These are phyloP conservation scores for Phyllotis vaccarum DNA, from an alignment of 2,797 vertebrate genomes.

Conservation along the genomic window DNA sequence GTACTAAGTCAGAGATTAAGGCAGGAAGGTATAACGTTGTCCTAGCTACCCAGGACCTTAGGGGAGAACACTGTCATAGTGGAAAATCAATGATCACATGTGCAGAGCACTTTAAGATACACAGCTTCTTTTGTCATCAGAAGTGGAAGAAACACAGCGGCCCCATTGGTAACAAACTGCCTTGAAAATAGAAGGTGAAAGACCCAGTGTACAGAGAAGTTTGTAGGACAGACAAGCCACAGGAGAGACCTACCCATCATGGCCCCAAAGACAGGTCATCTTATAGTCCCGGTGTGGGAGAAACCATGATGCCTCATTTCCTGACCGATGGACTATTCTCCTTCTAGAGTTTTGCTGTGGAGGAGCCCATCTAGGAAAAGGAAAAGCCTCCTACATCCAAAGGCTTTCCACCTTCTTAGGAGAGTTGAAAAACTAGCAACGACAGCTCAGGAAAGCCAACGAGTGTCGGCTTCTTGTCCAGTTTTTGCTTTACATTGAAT, in stretches of 20 bases:
- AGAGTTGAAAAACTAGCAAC: slow-evolving; percentile 32
- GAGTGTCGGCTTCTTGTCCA: slow-evolving; percentile 81
- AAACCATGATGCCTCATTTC: neutral
- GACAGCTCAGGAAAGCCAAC: slow-evolving; percentile 19
- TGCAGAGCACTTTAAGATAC: neutral
- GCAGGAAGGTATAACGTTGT: neutral
- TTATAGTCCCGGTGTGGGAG: neutral
- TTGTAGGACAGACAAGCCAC: rapidly evolving
- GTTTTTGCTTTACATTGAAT: slow-evolving; percentile 69
- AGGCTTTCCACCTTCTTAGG: slow-evolving; percentile 22
- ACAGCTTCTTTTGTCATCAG: neutral
- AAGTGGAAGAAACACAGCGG: neutral
- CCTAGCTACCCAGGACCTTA: neutral
- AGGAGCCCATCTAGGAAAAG: neutral
- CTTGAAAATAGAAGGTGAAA: neutral
- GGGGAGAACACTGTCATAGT: neutral
- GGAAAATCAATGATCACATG: neutral
- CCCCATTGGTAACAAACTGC: neutral
- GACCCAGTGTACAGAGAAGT: neutral
- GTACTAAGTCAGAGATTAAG: neutral
- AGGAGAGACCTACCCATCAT: neutral
- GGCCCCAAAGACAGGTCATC: neutral
- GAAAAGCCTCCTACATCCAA: neutral
- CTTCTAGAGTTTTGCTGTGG: neutral
- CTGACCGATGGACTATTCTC: neutral